Conservation (phyloP, 1,140 invertebrate genomes). For the Drosophila kohkoa region DNA sequence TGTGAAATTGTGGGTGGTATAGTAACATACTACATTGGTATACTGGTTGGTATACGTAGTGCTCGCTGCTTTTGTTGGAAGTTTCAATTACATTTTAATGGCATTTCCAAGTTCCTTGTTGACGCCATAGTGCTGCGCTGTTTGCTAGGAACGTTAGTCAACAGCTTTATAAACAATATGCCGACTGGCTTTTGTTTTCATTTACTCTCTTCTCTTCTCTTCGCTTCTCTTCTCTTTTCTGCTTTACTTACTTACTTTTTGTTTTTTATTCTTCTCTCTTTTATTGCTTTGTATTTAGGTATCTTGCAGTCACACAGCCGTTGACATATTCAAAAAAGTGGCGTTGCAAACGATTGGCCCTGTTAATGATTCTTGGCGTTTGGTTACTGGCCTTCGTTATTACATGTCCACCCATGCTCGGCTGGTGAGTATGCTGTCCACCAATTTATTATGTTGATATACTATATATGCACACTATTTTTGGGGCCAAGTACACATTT, state of each 20-base stretch:
- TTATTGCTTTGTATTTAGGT: slow-evolving; percentile 85
- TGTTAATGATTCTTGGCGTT: slow-evolving; percentile 92
- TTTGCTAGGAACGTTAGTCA: slow-evolving; percentile 54
- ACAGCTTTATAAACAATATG: slow-evolving; percentile 79
- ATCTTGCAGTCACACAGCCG: slow-evolving; percentile 94
- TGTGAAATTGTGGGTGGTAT: slow-evolving; percentile 31
- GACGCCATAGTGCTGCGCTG: slow-evolving; percentile 41
- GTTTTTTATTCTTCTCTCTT: slow-evolving; percentile 32
- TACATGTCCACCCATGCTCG: slow-evolving; percentile 93
- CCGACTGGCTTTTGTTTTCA: slow-evolving; percentile 73
- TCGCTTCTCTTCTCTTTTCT: slow-evolving; percentile 6
- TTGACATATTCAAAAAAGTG: slow-evolving; percentile 92
- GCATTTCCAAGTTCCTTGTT: slow-evolving; percentile 77
- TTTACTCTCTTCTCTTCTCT: slow-evolving; percentile 55
- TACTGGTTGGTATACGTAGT: slow-evolving; percentile 5
- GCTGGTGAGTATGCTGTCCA: slow-evolving; percentile 87
- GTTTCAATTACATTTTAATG: slow-evolving; percentile 84
- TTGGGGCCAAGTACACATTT: slow-evolving; percentile 3
- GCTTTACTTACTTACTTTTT: slow-evolving; percentile 22
- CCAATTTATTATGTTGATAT: slow-evolving; percentile 10
- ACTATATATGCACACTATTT: slow-evolving; percentile 10
- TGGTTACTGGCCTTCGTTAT: slow-evolving; percentile 93
- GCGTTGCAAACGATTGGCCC: slow-evolving; percentile 91
- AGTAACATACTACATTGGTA: background rate
- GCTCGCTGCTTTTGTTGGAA: slow-evolving; percentile 63